Base-by-base conservation (phyloP, 1,140 invertebrate genomes). In the Antheraea mylitta region DNA sequence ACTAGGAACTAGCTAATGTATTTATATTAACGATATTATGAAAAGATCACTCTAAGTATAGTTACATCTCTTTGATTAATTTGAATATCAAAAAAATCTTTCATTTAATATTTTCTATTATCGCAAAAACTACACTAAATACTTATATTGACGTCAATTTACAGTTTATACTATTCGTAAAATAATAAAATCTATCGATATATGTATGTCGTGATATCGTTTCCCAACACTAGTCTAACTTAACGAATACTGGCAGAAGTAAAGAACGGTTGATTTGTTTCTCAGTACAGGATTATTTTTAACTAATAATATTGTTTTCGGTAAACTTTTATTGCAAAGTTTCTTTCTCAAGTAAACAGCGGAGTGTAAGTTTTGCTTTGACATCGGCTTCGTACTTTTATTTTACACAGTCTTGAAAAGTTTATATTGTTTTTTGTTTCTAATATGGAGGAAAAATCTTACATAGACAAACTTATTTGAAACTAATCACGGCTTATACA, bases 211-310 rank as follows among this genome's bases (percentile, higher is more conserved):
- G 16, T 13, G 5, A 53, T 6, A 53, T 53, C 5, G 16, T 53
- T 53, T 53, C 45, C 45, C 45, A 53, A 16, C 45, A 53, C 45
- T 53, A 53, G 9, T 13, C 65, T 36, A 67, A 63, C 69, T 71
- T 71, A 71, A 71, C 69, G 69, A 53, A 65, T 13, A 63, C 13
- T 13, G 37, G 13, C 19, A 36, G 18, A 63, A 37, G 61, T 37
- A 72, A 58, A 61, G 59, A 62, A 37, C 67, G 59, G 45, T 66
- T 72, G 64, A 69, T 36, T 69, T 64, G 68, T 72, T 30, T 66
- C 64, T 18, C 16, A 53, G 18, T 65, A 48, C 38, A 18, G 11
- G 37, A 65, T 65, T 65, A 65, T 65, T 65, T 63, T 65, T 48
- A 65, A 65, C 64, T 65, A 42, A 22, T 64, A 37, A 42, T 48